These are phyloP conservation scores for Oxytorus armatus DNA, from an alignment of 2,888 invertebrate genomes.

Conservation along the genomic window DNA sequence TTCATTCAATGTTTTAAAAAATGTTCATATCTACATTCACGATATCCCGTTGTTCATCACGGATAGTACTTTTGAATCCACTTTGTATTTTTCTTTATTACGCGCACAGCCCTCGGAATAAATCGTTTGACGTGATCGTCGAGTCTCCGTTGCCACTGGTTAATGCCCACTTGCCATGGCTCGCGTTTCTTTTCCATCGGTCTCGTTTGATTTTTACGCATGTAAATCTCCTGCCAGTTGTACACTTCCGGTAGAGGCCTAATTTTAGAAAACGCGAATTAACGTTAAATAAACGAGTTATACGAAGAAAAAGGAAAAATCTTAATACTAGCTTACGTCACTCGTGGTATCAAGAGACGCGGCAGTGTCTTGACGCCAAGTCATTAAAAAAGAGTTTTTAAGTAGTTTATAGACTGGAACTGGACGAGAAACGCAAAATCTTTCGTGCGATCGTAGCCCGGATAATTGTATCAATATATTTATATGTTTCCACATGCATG, in stretches of 20 bases:
- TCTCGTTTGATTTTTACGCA: slow-evolving; percentile 89
- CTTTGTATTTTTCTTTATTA: slow-evolving; percentile 85
- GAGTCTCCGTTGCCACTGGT: slow-evolving; percentile 88
- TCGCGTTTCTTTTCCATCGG: slow-evolving; percentile 89
- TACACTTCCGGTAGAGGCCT: slow-evolving; percentile 89
- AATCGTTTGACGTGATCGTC: slow-evolving; percentile 91
- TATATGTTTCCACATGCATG: too few species aligned
- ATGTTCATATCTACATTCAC: slow-evolving; percentile 57
- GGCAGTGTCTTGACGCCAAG: too few species aligned
- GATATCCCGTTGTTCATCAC: slow-evolving; percentile 68
- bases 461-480: too few species aligned
- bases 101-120: slow-evolving; percentile 88
- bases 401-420: too few species aligned
- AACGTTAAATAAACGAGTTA: neutral
- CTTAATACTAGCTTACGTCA: neutral
- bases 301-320: slow-evolving; percentile 44
- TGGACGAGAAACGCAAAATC: too few species aligned
- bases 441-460: too few species aligned
- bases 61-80: slow-evolving; percentile 90
- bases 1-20: slow-evolving; percentile 59
- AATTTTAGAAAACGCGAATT: neutral
- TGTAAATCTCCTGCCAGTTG: slow-evolving; percentile 93
- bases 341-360: too few species aligned
- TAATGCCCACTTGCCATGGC: slow-evolving; percentile 89
- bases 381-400: too few species aligned